These are phyloP conservation scores for Drosophila robusta DNA, from an alignment of 2,888 invertebrate genomes.

Conservation along the genomic window DNA sequence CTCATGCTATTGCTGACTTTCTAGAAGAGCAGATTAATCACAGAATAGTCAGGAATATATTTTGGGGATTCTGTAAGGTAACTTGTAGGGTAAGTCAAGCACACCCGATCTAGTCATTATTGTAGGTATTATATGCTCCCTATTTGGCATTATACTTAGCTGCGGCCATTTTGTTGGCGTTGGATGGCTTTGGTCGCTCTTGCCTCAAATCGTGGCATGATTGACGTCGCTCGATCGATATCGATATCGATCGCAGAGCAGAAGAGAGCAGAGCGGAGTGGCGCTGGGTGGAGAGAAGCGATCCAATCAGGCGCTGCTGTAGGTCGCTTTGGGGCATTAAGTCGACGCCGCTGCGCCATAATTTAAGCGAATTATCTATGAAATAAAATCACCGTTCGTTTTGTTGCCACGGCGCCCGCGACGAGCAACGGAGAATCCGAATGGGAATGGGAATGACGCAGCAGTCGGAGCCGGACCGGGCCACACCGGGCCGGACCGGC, in stretches of 20 bases:
- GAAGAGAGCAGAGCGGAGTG: neutral
- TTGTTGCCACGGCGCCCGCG: slow-evolving; percentile 54
- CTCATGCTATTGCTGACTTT: too few relatives aligned
- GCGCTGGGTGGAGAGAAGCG: slow-evolving; percentile 7
- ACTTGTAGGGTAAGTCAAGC: neutral
- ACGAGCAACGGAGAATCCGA: slow-evolving; percentile 22
- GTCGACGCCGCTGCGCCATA: slow-evolving; percentile 73
- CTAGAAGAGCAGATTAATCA: too few relatives aligned
- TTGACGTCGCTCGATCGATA: slow-evolving; percentile 66
- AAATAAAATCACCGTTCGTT: slow-evolving; percentile 78
- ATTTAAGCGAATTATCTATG: slow-evolving; percentile 83
- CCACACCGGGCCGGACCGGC: neutral
- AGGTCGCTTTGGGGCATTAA: slow-evolving; percentile 79
- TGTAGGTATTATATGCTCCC: neutral
- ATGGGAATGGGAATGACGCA: slow-evolving; percentile 44
- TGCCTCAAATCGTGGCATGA: slow-evolving; percentile 57
- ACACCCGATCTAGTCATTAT: neutral
- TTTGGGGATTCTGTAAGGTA: neutral
- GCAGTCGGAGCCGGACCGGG: slow-evolving; percentile 9
- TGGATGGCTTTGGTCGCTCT: slow-evolving; percentile 27
- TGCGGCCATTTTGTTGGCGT: slow-evolving; percentile 51
- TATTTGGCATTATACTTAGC: slow-evolving; percentile 21
- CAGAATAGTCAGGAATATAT: too few relatives aligned
- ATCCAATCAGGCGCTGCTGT: slow-evolving; percentile 79
- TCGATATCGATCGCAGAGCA: slow-evolving; percentile 43